These are phyloP conservation scores for Oryzias curvinotus DNA, from an alignment of 2,113 vertebrate genomes.

Conservation along the genomic window DNA sequence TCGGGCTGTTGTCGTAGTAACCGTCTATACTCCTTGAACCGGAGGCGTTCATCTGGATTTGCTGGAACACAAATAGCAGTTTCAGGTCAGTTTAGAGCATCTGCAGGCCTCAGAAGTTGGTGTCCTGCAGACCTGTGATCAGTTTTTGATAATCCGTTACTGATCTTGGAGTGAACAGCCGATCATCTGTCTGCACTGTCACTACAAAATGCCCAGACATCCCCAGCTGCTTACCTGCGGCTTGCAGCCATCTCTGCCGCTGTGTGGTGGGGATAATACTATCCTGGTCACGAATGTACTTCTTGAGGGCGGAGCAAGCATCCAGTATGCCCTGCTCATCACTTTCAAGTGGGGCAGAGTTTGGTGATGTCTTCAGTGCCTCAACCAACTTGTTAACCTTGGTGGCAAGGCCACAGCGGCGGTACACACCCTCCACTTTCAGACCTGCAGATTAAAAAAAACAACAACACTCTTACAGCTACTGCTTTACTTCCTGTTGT, in stretches of 20 bases:
- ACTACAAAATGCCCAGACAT: too few species aligned
- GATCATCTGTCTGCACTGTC: too few species aligned
- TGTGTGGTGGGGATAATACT: slow-evolving; percentile 51
- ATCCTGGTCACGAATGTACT: slow-evolving; percentile 60
- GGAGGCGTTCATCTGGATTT: slow-evolving; percentile 43
- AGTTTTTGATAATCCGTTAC: too few species aligned
- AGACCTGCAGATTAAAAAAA: slow-evolving; percentile 65
- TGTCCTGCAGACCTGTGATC: background rate
- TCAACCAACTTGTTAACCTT: slow-evolving; percentile 69
- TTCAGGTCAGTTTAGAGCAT: too few species aligned
- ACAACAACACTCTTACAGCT: background rate
- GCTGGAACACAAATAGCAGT: slow-evolving; percentile 34
- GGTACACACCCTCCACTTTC: slow-evolving; percentile 78
- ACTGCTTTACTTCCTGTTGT: too few species aligned
- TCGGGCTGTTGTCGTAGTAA: slow-evolving; percentile 64
- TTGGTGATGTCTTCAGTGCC: slow-evolving; percentile 57
- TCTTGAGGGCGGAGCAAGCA: slow-evolving; percentile 70
- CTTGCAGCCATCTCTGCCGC: slow-evolving; percentile 60
- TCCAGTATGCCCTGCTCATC: slow-evolving; percentile 71
- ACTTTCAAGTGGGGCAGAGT: slow-evolving; percentile 49
- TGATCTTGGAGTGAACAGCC: too few species aligned
- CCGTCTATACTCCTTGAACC: slow-evolving; percentile 58
- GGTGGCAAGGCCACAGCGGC: slow-evolving; percentile 67
- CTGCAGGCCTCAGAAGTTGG: background rate
- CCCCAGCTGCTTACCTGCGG: slow-evolving; percentile 56